Percentiles rank a stretch among this genome's conserved stretches.
phyloP scores from a whole-genome alignment of 1,140 invertebrate species.

The Anagrus nilaparvatae region DNA sequence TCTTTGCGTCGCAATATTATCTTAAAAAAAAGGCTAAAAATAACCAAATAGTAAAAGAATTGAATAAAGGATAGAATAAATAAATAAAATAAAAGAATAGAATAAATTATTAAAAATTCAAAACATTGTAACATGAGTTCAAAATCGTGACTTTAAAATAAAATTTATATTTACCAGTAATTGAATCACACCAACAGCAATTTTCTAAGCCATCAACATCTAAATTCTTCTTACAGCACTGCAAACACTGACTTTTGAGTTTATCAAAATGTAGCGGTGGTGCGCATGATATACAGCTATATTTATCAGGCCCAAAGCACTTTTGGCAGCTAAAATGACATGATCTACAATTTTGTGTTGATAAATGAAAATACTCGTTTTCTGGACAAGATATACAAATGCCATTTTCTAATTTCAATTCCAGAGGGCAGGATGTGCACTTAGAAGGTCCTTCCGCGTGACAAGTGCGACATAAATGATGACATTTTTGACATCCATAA shows the following conservation, averaged over 20 bases:
- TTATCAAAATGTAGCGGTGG: conserved; percentile 54
- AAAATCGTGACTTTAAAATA: too few relatives aligned
- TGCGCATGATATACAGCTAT: conserved; percentile 56
- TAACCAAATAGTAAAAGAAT: too few relatives aligned
- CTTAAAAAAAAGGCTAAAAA: too few relatives aligned
- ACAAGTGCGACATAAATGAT: conserved; percentile 73
- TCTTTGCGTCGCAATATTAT: too few relatives aligned
- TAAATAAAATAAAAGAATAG: too few relatives aligned
- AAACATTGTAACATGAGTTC: too few relatives aligned
- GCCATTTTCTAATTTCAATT: conserved; percentile 62
- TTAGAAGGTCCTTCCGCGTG: conserved; percentile 57
- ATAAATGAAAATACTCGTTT: conserved; percentile 60
- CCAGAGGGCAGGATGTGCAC: conserved; percentile 60
- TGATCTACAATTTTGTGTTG: conserved; percentile 54
- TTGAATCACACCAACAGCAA: conserved; percentile 56
- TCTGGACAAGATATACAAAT: conserved; percentile 63
- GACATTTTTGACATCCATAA: conserved; percentile 72
- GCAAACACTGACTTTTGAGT: conserved; percentile 63
- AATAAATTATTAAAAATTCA: too few relatives aligned
- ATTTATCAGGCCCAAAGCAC: conserved; percentile 59
- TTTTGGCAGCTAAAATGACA: conserved; percentile 59
- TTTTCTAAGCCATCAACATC: conserved; percentile 39
- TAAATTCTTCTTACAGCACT: conserved; percentile 48
- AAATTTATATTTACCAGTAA: conserved; percentile 54
- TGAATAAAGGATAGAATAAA: too few relatives aligned